Evolutionary conservation across 92 coral and sea anemone species (phyloP).

Genomic region (Umimayanthus kanabou): DNA sequence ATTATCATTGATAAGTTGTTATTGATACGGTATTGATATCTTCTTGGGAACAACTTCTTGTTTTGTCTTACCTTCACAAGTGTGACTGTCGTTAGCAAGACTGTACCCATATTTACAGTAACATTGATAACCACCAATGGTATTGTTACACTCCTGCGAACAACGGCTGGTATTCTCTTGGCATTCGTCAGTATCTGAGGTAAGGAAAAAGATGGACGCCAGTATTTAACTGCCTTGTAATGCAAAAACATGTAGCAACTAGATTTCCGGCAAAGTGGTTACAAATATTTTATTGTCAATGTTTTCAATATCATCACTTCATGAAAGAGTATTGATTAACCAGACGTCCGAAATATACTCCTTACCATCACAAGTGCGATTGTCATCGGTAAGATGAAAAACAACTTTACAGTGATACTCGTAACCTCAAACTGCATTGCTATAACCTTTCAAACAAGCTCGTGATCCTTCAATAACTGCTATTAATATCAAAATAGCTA

Average conservation of each 20-base stretch:
- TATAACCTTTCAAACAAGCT: not conserved
- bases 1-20: too few species aligned
- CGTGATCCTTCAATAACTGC: constrained; percentile 38
- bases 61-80: constrained; percentile 41
- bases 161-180: constrained; percentile 28
- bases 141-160: constrained; percentile 44
- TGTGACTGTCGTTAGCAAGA: constrained; percentile 21
- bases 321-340: not conserved
- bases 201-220: too few species aligned
- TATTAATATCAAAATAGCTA: too few species aligned
- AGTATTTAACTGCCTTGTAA: not conserved
- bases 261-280: too few species aligned
- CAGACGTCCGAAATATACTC: too few species aligned
- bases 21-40: too few species aligned
- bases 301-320: not conserved
- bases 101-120: constrained; percentile 32
- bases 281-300: not conserved
- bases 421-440: not conserved
- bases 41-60: too few species aligned
- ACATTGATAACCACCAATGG: constrained; percentile 27
- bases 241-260: not conserved
- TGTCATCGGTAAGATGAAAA: not conserved
- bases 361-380: constrained; percentile 17
- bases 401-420: constrained; percentile 15
- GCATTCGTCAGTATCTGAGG: constrained; percentile 48